phyloP scores from a whole-genome alignment of 2,888 invertebrate genomes.

The Calameuta pallipes region DNA sequence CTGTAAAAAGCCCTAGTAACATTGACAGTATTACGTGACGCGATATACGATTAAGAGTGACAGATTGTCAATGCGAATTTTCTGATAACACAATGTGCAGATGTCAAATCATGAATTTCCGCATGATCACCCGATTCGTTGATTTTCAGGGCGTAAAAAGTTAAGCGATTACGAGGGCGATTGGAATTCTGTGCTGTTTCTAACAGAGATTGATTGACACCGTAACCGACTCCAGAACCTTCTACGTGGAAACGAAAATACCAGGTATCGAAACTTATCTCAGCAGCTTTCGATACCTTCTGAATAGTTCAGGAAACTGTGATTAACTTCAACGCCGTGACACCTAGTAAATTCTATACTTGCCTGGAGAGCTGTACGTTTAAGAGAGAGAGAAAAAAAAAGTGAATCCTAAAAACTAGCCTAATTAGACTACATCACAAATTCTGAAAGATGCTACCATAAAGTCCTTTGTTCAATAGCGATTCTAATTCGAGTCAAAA shows the following conservation, averaged over 20 bases:
- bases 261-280: neutral
- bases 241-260: neutral
- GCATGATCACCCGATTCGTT: neutral
- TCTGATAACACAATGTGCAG: neutral
- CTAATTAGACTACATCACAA: neutral
- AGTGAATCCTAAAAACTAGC: neutral
- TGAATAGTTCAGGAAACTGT: neutral
- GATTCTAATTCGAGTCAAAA: neutral
- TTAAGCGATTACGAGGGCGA: neutral
- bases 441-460: neutral
- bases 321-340: too few species aligned
- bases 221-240: neutral
- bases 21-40: neutral
- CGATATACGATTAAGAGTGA: neutral
- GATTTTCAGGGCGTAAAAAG: neutral
- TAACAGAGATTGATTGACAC: neutral
- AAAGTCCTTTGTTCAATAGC: neutral
- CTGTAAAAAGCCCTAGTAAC: constrained; percentile 1
- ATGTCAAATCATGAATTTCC: neutral
- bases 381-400: neutral
- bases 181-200: neutral
- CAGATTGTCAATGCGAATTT: neutral
- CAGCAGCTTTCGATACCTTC: neutral
- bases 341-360: neutral
- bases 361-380: neutral